phyloP scores from a whole-genome alignment of 1,140 invertebrate genomes.

The Drosophila kikkawai region DNA sequence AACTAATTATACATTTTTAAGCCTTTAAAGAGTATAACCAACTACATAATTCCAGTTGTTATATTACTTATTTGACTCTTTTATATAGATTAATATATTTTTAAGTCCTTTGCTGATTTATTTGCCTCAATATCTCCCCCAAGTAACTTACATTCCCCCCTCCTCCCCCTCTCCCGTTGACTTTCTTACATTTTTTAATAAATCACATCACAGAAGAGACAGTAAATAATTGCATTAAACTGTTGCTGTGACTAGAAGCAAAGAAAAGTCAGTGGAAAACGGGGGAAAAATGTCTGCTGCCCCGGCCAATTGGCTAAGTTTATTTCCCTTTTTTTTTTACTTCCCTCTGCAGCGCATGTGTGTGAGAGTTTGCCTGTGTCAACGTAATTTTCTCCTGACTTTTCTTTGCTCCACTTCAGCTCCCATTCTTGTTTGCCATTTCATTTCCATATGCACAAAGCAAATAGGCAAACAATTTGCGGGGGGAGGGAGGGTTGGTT shows the following conservation, averaged over 20 bases:
- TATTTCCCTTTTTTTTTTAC: constrained; percentile 14
- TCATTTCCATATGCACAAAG: constrained; percentile 79
- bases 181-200: background rate
- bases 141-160: background rate
- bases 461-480: constrained; percentile 76
- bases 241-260: constrained; percentile 31
- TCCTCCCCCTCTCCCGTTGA: background rate
- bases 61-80: background rate
- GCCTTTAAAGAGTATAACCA: background rate
- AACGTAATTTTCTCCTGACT: constrained; percentile 73
- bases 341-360: constrained; percentile 37
- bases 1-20: background rate
- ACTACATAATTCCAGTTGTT: no score
- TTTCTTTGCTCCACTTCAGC: constrained; percentile 55
- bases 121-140: background rate
- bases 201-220: constrained; percentile 10
- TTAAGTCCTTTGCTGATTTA: background rate
- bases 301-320: constrained; percentile 32
- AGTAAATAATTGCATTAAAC: constrained; percentile 50
- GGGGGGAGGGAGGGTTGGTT: background rate
- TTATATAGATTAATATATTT: background rate
- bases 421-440: constrained; percentile 70
- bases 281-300: constrained; percentile 8
- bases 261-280: background rate
- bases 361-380: constrained; percentile 56